A percentile compares a stretch with the other conserved stretches of the same genome.
Evolutionary conservation across 2,113 vertebrate species (phyloP).

Genomic region (Cygnus atratus): DNA sequence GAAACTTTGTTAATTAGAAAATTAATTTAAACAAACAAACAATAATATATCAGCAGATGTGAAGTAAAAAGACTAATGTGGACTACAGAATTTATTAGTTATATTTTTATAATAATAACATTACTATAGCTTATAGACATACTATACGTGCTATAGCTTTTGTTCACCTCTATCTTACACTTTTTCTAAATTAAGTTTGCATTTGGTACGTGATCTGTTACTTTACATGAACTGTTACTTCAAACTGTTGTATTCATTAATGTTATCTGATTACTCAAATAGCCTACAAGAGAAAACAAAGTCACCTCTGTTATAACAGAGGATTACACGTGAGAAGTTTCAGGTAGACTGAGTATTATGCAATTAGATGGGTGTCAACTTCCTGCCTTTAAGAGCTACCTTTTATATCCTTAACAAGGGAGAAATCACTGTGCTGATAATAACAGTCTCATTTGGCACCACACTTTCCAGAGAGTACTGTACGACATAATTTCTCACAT

Average conservation of each 20-base stretch:
- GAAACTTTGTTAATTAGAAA: neutral
- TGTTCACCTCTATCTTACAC: neutral
- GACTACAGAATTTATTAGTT: neutral
- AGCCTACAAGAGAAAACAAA: constrained; percentile 2
- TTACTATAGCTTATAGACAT: neutral
- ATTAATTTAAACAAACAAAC: neutral
- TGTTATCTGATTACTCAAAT: neutral
- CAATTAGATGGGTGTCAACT: constrained; percentile 16
- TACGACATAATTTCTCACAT: neutral
- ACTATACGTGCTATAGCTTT: neutral
- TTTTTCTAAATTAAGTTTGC: neutral
- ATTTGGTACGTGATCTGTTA: neutral
- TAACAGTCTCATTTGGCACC: neutral
- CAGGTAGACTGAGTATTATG: neutral
- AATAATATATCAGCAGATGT: neutral
- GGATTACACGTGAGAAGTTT: neutral
- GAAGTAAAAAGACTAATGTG: neutral
- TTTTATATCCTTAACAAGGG: constrained; percentile 1
- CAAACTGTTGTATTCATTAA: neutral
- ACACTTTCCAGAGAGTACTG: neutral
- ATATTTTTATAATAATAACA: neutral
- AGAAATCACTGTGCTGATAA: constrained; percentile 3
- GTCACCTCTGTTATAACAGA: neutral
- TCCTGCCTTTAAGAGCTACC: constrained; percentile 12
- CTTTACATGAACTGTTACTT: neutral